Evolutionary conservation across 2,113 vertebrate genomes (phyloP).

Genomic region (Neodon shergylaensis): DNA sequence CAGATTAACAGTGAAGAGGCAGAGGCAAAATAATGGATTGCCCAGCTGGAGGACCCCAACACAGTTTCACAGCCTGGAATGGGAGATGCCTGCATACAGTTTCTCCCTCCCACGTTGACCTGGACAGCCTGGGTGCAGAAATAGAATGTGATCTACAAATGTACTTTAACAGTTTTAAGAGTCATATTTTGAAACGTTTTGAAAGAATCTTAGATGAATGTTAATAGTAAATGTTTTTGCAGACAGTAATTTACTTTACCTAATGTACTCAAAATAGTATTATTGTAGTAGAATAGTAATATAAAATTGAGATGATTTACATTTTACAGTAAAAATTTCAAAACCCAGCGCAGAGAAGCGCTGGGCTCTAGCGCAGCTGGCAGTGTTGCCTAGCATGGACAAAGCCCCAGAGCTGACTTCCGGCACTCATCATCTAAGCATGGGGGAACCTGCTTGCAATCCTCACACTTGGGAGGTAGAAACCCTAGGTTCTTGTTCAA

Average conservation of each 20-base stretch:
- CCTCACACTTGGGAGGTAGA: background rate
- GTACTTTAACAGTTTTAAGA: background rate
- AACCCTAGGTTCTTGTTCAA: background rate
- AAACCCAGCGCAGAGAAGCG: background rate
- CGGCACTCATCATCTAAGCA: background rate
- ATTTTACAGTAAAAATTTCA: background rate
- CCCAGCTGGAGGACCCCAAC: background rate
- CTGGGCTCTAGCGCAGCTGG: too few species aligned
- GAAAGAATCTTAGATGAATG: background rate
- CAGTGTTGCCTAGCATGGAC: background rate
- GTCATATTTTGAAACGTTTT: slow-evolving; percentile 12
- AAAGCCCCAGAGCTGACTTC: background rate
- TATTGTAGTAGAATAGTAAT: background rate
- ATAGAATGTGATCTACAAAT: background rate
- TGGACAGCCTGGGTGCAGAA: background rate
- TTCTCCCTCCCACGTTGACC: background rate
- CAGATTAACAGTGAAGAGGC: background rate
- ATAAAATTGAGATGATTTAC: background rate
- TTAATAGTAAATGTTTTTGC: background rate
- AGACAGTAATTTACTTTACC: background rate
- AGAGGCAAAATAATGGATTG: background rate
- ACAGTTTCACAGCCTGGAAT: background rate
- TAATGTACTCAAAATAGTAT: background rate
- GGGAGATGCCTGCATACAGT: background rate
- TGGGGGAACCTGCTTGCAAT: background rate